Evolutionary conservation across 30 jellyfish, hydroid and myxozoan species (phyloP), one percentile per base, ranked within the genome.

Genomic region (Turritopsis rubra): DNA sequence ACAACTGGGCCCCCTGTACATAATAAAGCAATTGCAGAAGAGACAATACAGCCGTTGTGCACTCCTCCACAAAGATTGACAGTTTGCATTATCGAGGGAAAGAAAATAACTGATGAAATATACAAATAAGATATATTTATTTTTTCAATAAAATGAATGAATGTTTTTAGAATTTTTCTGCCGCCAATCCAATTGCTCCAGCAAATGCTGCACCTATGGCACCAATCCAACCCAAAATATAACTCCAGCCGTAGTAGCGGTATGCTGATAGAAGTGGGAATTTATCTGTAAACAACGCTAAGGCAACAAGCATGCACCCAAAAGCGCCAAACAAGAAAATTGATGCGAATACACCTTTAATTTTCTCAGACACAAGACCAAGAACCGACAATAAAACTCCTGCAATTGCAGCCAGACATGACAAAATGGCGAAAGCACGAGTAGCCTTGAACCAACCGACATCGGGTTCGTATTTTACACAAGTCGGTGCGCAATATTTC

Each of bases 191-290:
- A 68, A 68, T 68, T 7, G 19, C 30, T n/a, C 22, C 77, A 27
- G 77, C 28, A n/a, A 16, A 16, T 19, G 19, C 0, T 68, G 77
- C 77, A 7, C 82, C 82, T 20, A 74, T 13, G 8, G 65, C 82
- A 18, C 82, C 82, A 4, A 74, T 29, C 82, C 82, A 74, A 16
- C 82, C 82, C 54, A 74, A 29, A 30, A 74, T 74, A 71, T 74
- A 74, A 1, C 65, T 24, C 82, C 82, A 74, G 28, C 82, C 82
- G 21, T 74, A 74, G 0, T n/a, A n/a, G n/a, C n/a, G n/a, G n/a
- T n/a, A n/a, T n/a, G n/a, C n/a, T n/a, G n/a, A 0, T 9, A 0
- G 0, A 0, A 68, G 0, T 7, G 9, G 0, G 9, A 1, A 0
- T 1, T 68, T 68, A 74, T 30, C 21, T 26, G 65, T 74, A 29